phyloP scores from a whole-genome alignment of 2,113 vertebrate species.

The Charadrius vociferus region DNA sequence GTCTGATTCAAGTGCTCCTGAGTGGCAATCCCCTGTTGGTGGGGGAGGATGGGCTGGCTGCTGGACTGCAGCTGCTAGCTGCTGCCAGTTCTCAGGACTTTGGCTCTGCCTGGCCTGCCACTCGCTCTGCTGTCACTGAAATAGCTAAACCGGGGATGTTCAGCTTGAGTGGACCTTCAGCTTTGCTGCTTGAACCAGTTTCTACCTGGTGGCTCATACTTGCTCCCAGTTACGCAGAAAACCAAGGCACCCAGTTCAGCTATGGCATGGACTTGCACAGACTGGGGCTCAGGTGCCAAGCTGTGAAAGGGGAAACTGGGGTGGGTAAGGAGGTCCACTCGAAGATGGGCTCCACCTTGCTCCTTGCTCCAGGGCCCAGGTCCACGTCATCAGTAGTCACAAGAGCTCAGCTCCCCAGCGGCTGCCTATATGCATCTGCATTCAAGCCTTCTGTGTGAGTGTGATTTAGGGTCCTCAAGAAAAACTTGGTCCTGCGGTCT shows the following conservation, averaged over 20 bases:
- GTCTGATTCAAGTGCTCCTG: not conserved
- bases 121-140: not conserved
- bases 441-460: not conserved
- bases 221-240: not conserved
- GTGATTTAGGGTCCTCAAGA: not conserved
- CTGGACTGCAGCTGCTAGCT: not conserved
- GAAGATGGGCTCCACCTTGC: not conserved
- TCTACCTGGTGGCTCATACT: not conserved
- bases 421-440: not conserved
- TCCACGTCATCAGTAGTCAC: not conserved
- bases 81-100: not conserved
- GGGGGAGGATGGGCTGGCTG: not conserved
- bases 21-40: not conserved
- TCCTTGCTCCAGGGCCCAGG: not conserved
- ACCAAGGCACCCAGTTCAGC: not conserved
- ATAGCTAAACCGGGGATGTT: not conserved
- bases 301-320: not conserved
- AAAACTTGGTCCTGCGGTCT: not conserved
- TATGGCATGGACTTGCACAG: not conserved
- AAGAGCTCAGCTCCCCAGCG: not conserved
- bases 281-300: not conserved
- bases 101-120: not conserved
- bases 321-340: not conserved
- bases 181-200: not conserved
- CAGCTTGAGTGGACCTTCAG: not conserved